Conservation (phyloP, 2,888 invertebrate genomes). For the Vannuccia rotundouncinata region DNA sequence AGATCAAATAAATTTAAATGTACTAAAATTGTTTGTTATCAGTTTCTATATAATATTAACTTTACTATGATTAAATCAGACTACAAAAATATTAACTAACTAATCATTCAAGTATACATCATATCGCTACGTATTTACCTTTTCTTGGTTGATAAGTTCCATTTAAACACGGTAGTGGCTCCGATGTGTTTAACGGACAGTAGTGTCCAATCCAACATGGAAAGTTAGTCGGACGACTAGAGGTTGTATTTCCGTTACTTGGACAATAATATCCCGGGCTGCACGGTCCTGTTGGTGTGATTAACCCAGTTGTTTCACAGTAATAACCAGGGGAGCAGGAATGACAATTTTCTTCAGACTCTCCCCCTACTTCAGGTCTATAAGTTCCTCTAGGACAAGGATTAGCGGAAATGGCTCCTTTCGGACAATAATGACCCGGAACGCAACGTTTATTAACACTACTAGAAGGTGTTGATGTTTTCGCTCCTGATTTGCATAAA, state of each 20-base stretch:
- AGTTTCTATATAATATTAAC: too few species aligned
- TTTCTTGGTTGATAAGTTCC: conserved; percentile 47
- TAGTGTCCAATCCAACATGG: neutral
- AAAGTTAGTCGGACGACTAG: neutral
- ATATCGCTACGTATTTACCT: too few species aligned
- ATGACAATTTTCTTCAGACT: neutral
- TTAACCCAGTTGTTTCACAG: neutral
- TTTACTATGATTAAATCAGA: too few species aligned
- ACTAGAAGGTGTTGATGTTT: conserved; percentile 46
- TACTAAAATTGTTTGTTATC: too few species aligned
- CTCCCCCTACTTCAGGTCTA: neutral
- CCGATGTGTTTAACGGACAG: neutral
- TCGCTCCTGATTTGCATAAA: conserved; percentile 49
- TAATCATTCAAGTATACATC: neutral
- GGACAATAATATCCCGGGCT: conserved; percentile 4
- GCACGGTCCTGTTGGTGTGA: neutral
- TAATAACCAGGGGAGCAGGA: neutral
- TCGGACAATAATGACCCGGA: conserved; percentile 48
- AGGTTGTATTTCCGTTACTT: neutral
- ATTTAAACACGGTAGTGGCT: neutral
- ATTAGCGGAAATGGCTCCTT: conserved; percentile 44
- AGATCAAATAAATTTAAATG: too few species aligned
- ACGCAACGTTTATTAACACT: conserved; percentile 50
- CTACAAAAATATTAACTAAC: neutral
- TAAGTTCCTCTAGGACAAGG: conserved; percentile 42